These are phyloP conservation scores for Trichogramma dendrolimi DNA, from an alignment of 2,888 invertebrate species.

Conservation along the genomic window DNA sequence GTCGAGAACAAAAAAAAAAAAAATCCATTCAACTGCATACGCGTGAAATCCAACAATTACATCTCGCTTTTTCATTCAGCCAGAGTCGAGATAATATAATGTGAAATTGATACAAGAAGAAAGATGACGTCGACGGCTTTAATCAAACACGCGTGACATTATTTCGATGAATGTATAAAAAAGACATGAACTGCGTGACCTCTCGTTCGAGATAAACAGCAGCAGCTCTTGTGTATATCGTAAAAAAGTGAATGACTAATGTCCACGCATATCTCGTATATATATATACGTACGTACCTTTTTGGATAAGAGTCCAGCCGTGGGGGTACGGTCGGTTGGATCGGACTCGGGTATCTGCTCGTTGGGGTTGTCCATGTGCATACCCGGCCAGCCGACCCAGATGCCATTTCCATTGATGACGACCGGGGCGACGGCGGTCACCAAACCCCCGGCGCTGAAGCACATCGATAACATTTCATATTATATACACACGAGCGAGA, in stretches of 20 bases:
- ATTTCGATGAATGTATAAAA: neutral
- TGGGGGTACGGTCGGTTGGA: constrained; percentile 79
- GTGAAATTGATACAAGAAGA: too few relatives aligned
- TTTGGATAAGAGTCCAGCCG: constrained; percentile 76
- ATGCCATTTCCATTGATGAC: constrained; percentile 79
- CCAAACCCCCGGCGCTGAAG: constrained; percentile 81
- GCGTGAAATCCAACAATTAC: too few relatives aligned
- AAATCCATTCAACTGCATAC: too few relatives aligned
- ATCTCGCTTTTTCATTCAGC: too few relatives aligned
- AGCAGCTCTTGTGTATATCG: neutral
- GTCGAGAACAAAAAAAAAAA: neutral
- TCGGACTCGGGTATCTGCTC: constrained; percentile 83
- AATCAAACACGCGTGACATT: too few relatives aligned
- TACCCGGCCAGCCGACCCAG: constrained; percentile 91
- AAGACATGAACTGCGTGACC: constrained; percentile 1
- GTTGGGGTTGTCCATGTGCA: constrained; percentile 72
- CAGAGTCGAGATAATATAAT: too few relatives aligned
- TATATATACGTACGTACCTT: constrained; percentile 59
- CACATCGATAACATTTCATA: constrained; percentile 4
- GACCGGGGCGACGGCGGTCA: constrained; percentile 86
- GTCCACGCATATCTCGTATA: neutral
- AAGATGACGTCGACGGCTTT: too few relatives aligned
- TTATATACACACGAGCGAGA: neutral
- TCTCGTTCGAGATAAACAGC: neutral
- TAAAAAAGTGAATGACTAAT: neutral